Evolutionary conservation across 1,140 invertebrate species (phyloP).

Genomic region (Drosophila paulistorum): DNA sequence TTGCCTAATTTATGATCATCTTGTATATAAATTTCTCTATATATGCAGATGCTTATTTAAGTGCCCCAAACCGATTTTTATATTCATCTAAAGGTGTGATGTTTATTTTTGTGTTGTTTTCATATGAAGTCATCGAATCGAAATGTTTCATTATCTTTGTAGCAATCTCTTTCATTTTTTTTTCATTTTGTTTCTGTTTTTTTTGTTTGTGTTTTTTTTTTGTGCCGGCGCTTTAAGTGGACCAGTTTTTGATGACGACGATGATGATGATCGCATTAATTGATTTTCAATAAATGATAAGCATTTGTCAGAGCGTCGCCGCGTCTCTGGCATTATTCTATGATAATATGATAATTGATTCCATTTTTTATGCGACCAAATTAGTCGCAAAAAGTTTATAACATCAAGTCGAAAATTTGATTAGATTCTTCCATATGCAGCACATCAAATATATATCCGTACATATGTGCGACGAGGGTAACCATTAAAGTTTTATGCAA

Average conservation of each 20-base stretch:
- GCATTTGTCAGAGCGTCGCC: constrained; percentile 13
- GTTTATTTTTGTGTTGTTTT: constrained; percentile 43
- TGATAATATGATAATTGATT: constrained; percentile 13
- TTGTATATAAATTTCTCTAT: constrained; percentile 26
- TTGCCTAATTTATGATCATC: constrained; percentile 65
- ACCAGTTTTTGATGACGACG: constrained; percentile 62
- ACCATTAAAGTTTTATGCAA: neutral
- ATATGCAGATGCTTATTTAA: constrained; percentile 73
- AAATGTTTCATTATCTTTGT: constrained; percentile 38
- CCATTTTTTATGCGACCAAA: constrained; percentile 10
- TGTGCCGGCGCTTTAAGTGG: constrained; percentile 56
- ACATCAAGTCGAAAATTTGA: neutral
- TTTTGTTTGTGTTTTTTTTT: constrained; percentile 1
- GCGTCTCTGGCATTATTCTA: constrained; percentile 22
- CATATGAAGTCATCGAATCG: constrained; percentile 69
- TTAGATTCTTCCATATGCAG: constrained; percentile 2
- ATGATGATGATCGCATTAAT: constrained; percentile 58
- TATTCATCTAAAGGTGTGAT: constrained; percentile 74
- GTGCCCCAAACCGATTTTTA: constrained; percentile 64
- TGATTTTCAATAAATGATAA: constrained; percentile 64
- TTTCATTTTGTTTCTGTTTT: too few relatives aligned
- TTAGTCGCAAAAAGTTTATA: constrained; percentile 13
- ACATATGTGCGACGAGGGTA: neutral
- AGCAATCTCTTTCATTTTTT: constrained; percentile 32
- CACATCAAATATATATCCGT: neutral